phyloP scores from a whole-genome alignment of 1,140 invertebrate species.

The Drosophila mauritiana region DNA sequence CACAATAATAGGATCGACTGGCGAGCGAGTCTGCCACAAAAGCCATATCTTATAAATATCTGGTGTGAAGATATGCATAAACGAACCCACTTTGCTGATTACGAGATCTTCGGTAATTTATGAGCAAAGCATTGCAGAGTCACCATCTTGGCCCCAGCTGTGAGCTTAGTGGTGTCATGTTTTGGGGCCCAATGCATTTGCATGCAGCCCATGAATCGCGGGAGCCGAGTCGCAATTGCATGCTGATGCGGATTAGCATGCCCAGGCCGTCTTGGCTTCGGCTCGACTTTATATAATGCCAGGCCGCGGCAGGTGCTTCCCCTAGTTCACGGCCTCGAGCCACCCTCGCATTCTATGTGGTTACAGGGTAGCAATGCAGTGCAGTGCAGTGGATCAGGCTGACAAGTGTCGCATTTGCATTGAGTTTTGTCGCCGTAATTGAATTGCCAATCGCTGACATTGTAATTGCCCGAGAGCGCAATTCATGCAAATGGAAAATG shows the following conservation, averaged over 20 bases:
- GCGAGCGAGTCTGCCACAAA: too few species aligned
- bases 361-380: slow-evolving; percentile 18
- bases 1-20: background rate
- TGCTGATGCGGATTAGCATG: slow-evolving; percentile 65
- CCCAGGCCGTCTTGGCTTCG: slow-evolving; percentile 10
- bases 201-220: slow-evolving; percentile 53
- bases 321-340: slow-evolving; percentile 25
- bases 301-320: slow-evolving; percentile 41
- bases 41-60: background rate
- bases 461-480: slow-evolving; percentile 36
- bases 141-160: slow-evolving; percentile 5
- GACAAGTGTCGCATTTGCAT: slow-evolving; percentile 43
- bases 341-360: background rate
- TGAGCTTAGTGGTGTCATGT: background rate
- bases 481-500: slow-evolving; percentile 48
- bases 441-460: slow-evolving; percentile 59
- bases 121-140: too few species aligned
- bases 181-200: slow-evolving; percentile 40
- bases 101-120: slow-evolving; percentile 2
- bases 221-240: slow-evolving; percentile 65
- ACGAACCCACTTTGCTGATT: background rate
- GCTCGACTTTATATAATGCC: slow-evolving; percentile 63
- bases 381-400: background rate
- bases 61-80: background rate
- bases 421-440: slow-evolving; percentile 42